Evolutionary conservation across 2,797 vertebrate genomes (phyloP), one percentile per base, ranked within the genome.

Genomic region (Pogoniulus pusillus): DNA sequence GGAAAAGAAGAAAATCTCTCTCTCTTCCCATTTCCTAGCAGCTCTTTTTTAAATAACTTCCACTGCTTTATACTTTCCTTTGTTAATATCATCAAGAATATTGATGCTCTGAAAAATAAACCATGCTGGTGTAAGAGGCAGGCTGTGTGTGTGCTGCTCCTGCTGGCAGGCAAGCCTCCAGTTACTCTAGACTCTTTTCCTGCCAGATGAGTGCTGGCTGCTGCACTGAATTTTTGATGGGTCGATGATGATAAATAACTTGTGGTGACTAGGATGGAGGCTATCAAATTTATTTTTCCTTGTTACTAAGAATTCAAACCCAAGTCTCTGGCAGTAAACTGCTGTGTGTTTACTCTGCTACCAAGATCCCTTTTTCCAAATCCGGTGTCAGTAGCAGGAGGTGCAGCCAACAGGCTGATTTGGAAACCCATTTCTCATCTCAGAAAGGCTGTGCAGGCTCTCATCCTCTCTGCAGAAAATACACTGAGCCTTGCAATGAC

Each of bases 131-230:
- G 6, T 9, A 51, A 24, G 16, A 84, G 70, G 12, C 32, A 45
- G 80, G 71, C 16, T 4, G 30, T n/a, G 51, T 30, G 55, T 10
- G 17, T 65, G 81, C 69, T 82, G 34, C 78, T 55, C 15, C 27
- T 71, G 78, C 80, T 88, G 74, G 18, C 57, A 90, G 77, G 34
- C 77, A 54, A 51, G 54, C 34, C 89, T 93, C 60, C 64, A 34
- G 58, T 58, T 68, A 8, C 51, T 84, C 58, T 26, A 69, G 77
- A 51, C 62, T 30, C 39, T 89, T 79, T 86, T 85, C 54, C 71
- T 93, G 85, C 86, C 88, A 90, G 83, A 72, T 0, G 7, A 58
- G 41, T 10, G 15, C 62, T 95, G 91, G 82, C 85, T 93, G 84
- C 80, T 76, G 68, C 69, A 10, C 41, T 22, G 17, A 18, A 23